A percentile compares a stretch with the other conserved stretches of the same genome.
Evolutionary conservation across 1,140 invertebrate genomes (phyloP).

Genomic region (Aethina tumida): DNA sequence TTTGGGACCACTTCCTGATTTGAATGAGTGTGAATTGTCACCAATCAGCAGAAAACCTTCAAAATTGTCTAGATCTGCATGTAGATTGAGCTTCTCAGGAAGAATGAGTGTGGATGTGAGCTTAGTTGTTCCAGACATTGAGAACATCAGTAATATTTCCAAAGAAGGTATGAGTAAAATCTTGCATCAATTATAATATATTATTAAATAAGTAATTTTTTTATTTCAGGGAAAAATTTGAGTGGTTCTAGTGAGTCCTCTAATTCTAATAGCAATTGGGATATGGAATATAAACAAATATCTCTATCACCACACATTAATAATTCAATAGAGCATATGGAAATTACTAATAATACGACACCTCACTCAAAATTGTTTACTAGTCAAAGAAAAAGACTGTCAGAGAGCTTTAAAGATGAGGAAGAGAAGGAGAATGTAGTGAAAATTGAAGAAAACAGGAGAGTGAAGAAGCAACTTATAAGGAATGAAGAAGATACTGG

Average conservation of each 20-base stretch:
- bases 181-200: too few relatives aligned
- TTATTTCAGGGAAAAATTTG: too few relatives aligned
- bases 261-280: too few relatives aligned
- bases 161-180: too few relatives aligned
- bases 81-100: slow-evolving; percentile 20
- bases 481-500: too few relatives aligned
- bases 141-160: slow-evolving; percentile 9
- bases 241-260: too few relatives aligned
- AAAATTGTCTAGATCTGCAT: slow-evolving; percentile 11
- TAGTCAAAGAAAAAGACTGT: slow-evolving; percentile 32
- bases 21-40: slow-evolving; percentile 27
- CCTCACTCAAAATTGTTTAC: slow-evolving; percentile 28
- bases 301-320: slow-evolving; percentile 17
- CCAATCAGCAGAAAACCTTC: slow-evolving; percentile 20
- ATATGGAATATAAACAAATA: slow-evolving; percentile 31
- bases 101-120: slow-evolving; percentile 26
- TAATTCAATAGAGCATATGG: slow-evolving; percentile 20
- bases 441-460: too few relatives aligned
- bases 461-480: too few relatives aligned
- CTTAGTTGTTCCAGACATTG: slow-evolving; percentile 22
- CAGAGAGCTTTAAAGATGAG: slow-evolving; percentile 30
- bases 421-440: slow-evolving; percentile 15
- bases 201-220: too few relatives aligned
- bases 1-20: too few relatives aligned
- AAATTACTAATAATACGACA: slow-evolving; percentile 27